phyloP scores from a whole-genome alignment of 2,888 invertebrate species.

The Ectobius pallidus region DNA sequence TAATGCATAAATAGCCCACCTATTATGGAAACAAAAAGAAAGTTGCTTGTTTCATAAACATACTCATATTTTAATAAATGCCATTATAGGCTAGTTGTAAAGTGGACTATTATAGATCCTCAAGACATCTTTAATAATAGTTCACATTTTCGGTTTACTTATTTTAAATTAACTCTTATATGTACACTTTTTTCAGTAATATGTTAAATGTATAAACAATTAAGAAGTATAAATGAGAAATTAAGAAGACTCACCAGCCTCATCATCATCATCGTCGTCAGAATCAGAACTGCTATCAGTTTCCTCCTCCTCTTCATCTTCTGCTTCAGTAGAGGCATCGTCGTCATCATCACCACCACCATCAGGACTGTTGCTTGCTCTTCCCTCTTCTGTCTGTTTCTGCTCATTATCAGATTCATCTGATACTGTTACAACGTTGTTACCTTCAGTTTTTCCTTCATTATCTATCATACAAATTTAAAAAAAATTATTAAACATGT shows the following conservation, averaged over 20 bases:
- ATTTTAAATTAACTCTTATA: too few relatives aligned
- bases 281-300: conserved; percentile 42
- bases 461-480: neutral
- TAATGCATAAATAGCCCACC: too few relatives aligned
- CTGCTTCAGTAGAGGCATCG: conserved; percentile 30
- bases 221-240: neutral
- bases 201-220: too few relatives aligned
- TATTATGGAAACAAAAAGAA: too few relatives aligned
- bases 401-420: conserved; percentile 50
- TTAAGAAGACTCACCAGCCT: conserved; percentile 11
- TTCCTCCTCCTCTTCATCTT: conserved; percentile 39
- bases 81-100: too few relatives aligned
- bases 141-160: too few relatives aligned
- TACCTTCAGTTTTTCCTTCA: neutral
- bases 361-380: neutral
- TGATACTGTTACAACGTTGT: conserved; percentile 46
- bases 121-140: too few relatives aligned
- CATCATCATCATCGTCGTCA: conserved; percentile 40
- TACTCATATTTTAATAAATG: too few relatives aligned
- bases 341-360: conserved; percentile 28
- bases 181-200: too few relatives aligned
- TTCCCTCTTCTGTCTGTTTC: conserved; percentile 39
- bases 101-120: too few relatives aligned
- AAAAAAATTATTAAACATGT: too few relatives aligned
- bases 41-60: too few relatives aligned